These are phyloP conservation scores for Boleophthalmus pectinirostris DNA, from an alignment of 2,113 vertebrate genomes.

Conservation along the genomic window DNA sequence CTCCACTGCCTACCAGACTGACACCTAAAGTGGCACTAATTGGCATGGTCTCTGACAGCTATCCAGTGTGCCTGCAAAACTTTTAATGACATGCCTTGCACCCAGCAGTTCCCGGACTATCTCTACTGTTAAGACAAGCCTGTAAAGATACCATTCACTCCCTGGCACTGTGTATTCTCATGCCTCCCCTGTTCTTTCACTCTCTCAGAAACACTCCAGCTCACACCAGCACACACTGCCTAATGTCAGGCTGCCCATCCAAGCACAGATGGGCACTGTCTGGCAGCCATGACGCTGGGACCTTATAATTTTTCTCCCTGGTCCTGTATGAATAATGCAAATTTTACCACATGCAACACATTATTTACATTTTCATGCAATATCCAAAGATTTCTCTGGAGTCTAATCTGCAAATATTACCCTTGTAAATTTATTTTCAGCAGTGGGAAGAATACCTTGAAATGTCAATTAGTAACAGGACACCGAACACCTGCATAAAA, in stretches of 20 bases:
- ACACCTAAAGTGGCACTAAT: constrained; percentile 77
- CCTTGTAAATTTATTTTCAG: no score
- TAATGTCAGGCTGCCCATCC: constrained; percentile 35
- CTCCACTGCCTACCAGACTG: constrained; percentile 64
- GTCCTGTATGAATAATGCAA: constrained; percentile 41
- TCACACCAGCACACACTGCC: constrained; percentile 37
- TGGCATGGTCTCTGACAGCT: constrained; percentile 74
- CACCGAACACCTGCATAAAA: no score
- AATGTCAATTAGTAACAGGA: no score
- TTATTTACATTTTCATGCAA: not conserved
- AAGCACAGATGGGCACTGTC: constrained; percentile 66
- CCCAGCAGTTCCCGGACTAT: constrained; percentile 56
- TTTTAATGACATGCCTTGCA: constrained; percentile 71
- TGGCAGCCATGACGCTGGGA: constrained; percentile 54
- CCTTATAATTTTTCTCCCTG: constrained; percentile 53
- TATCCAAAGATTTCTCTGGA: no score
- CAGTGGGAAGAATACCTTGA: no score
- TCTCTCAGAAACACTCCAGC: constrained; percentile 46
- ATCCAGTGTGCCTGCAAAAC: constrained; percentile 64
- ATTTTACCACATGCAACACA: constrained; percentile 19
- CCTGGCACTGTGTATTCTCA: constrained; percentile 47
- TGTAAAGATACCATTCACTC: constrained; percentile 55
- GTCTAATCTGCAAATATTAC: no score
- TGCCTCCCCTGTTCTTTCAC: constrained; percentile 26
- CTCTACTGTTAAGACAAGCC: constrained; percentile 47